A percentile compares a stretch with the other conserved stretches of the same genome.
These are phyloP conservation scores for Himalopsyche tibetana DNA, from an alignment of 2,888 invertebrate species.

Conservation along the genomic window DNA sequence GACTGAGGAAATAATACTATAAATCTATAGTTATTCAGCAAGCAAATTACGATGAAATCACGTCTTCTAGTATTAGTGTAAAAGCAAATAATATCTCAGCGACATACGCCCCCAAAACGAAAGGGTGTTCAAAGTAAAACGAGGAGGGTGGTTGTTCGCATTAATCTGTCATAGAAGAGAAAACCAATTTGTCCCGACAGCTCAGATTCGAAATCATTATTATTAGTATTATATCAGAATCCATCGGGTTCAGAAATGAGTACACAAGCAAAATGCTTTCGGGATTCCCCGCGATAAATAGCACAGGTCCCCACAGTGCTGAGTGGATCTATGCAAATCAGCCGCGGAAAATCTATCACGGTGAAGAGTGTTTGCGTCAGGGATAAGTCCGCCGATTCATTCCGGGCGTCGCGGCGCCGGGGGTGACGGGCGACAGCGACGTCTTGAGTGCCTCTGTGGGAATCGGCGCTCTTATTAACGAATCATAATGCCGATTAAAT, in stretches of 20 bases:
- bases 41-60: not conserved
- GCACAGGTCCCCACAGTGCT: conserved; percentile 54
- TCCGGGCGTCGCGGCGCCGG: conserved; percentile 46
- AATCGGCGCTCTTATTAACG: conserved; percentile 52
- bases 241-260: conserved; percentile 59
- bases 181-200: conserved; percentile 65
- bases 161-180: conserved; percentile 66
- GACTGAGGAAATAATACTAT: not conserved
- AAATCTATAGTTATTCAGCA: conserved; percentile 1
- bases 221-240: conserved; percentile 59
- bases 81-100: conserved; percentile 22
- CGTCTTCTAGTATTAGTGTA: not conserved
- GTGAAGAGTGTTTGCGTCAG: conserved; percentile 60
- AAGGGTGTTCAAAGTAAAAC: conserved; percentile 30
- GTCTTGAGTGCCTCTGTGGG: conserved; percentile 50
- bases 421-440: conserved; percentile 32
- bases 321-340: conserved; percentile 60
- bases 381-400: conserved; percentile 54
- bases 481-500: conserved; percentile 47
- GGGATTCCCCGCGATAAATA: conserved; percentile 59
- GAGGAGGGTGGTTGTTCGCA: conserved; percentile 57
- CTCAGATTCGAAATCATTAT: conserved; percentile 64
- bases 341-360: conserved; percentile 62
- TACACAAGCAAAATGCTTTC: conserved; percentile 62
- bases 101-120: conserved; percentile 30